Percentiles rank a stretch among this genome's conserved stretches.
Evolutionary conservation across 2,888 invertebrate genomes (phyloP).

Genomic region (Byasa hedistus): DNA sequence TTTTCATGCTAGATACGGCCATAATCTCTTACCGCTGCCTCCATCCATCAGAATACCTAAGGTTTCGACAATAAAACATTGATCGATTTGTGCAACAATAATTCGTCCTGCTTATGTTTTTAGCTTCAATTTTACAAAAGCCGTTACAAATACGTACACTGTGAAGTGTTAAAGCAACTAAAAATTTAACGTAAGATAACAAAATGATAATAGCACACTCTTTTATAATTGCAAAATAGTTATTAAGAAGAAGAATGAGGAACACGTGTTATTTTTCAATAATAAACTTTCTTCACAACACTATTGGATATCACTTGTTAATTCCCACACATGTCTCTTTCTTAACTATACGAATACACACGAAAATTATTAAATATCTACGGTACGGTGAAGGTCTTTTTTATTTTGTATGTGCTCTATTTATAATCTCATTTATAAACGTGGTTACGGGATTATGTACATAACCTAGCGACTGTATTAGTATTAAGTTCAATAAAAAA

Average conservation of each 20-base stretch:
- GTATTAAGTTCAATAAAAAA: no score
- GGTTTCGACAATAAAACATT: conserved; percentile 60
- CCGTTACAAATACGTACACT: conserved; percentile 18
- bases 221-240: not conserved
- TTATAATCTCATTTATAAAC: not conserved
- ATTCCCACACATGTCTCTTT: not conserved
- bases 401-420: not conserved
- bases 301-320: not conserved
- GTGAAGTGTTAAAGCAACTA: conserved; percentile 16
- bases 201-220: conserved; percentile 16
- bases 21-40: conserved; percentile 71
- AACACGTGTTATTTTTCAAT: not conserved
- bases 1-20: conserved; percentile 74
- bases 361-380: not conserved
- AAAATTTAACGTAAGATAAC: conserved; percentile 23
- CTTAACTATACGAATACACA: not conserved
- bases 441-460: no score
- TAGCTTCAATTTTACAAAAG: conserved; percentile 12
- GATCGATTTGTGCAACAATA: conserved; percentile 26
- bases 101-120: conserved; percentile 13
- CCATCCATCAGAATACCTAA: conserved; percentile 73
- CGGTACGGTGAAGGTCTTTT: not conserved
- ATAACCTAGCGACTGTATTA: no score
- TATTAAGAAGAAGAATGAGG: not conserved
- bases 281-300: no score